phyloP scores from a whole-genome alignment of 2,797 vertebrate genomes.

The Mus caroli region DNA sequence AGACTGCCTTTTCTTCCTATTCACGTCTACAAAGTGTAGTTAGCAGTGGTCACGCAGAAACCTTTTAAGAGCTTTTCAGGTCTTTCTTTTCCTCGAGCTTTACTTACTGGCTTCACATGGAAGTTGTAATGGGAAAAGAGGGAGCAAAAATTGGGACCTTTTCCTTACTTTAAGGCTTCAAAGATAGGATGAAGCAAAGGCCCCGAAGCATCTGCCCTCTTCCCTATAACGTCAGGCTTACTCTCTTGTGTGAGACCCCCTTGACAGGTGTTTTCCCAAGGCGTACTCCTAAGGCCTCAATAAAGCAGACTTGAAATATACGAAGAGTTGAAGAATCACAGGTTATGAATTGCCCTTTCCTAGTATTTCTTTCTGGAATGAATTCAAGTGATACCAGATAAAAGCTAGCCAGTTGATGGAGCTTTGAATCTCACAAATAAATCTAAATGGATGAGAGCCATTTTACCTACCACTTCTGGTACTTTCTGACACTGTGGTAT shows the following conservation, averaged over 20 bases:
- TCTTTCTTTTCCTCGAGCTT: slow-evolving; percentile 15
- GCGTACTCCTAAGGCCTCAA: slow-evolving; percentile 72
- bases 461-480: slow-evolving; percentile 25
- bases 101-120: slow-evolving; percentile 52
- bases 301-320: slow-evolving; percentile 60
- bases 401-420: slow-evolving; percentile 26
- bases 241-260: slow-evolving; percentile 50
- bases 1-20: slow-evolving; percentile 30
- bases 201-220: slow-evolving; percentile 10
- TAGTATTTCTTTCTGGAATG: slow-evolving; percentile 64
- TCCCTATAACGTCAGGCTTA: slow-evolving; percentile 27
- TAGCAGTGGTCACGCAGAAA: slow-evolving; percentile 46
- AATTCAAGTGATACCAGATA: slow-evolving; percentile 56
- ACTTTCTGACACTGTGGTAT: slow-evolving; percentile 51
- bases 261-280: slow-evolving; percentile 50
- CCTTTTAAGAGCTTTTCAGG: slow-evolving; percentile 39
- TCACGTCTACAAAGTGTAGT: slow-evolving; percentile 42
- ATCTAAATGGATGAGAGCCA: slow-evolving; percentile 47
- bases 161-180: slow-evolving; percentile 77
- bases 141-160: neutral
- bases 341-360: slow-evolving; percentile 46
- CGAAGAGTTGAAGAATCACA: slow-evolving; percentile 47
- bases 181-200: slow-evolving; percentile 63
- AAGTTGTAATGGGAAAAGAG: slow-evolving; percentile 38
- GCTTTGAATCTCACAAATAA: slow-evolving; percentile 61